Conservation (phyloP, 2,888 invertebrate species). For the Sinopyrophorus schimmeli region DNA sequence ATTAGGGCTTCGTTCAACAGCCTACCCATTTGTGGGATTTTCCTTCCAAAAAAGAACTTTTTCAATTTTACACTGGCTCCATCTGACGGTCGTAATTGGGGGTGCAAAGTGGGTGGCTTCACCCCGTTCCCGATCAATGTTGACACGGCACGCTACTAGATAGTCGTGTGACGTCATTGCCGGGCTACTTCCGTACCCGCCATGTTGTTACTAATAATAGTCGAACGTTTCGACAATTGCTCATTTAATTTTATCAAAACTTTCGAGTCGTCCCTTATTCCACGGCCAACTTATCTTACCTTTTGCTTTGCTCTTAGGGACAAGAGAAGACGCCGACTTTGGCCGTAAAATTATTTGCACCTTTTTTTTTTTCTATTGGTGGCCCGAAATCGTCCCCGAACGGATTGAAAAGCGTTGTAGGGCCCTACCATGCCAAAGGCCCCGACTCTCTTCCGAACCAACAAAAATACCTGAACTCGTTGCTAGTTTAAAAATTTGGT, state of each 20-base stretch:
- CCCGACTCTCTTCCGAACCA: too few relatives aligned
- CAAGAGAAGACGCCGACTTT: too few relatives aligned
- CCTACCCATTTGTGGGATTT: conserved; percentile 14
- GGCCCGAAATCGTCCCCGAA: too few relatives aligned
- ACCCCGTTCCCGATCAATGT: conserved; percentile 50
- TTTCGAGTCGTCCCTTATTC: too few relatives aligned
- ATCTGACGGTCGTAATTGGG: conserved; percentile 43
- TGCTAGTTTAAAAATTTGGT: too few relatives aligned
- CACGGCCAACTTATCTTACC: too few relatives aligned
- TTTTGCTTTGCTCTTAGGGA: too few relatives aligned
- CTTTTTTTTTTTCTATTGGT: too few relatives aligned
- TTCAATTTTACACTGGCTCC: conserved; percentile 40
- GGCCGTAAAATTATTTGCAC: too few relatives aligned
- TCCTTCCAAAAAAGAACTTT: conserved; percentile 32
- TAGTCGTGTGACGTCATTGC: conserved; percentile 36
- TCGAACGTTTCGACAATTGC: conserved; percentile 16
- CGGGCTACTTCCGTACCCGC: conserved; percentile 43
- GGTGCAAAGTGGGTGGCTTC: conserved; percentile 43
- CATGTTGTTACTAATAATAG: conserved; percentile 40
- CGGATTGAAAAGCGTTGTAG: too few relatives aligned
- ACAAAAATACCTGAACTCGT: too few relatives aligned
- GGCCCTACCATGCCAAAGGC: too few relatives aligned
- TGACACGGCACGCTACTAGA: conserved; percentile 54
- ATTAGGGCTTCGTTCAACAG: conserved; percentile 2
- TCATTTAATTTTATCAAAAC: conserved; percentile 29